Percentiles rank a stretch among this genome's conserved stretches.
phyloP scores from a whole-genome alignment of 2,113 vertebrate genomes.

The Periophthalmus modestus region DNA sequence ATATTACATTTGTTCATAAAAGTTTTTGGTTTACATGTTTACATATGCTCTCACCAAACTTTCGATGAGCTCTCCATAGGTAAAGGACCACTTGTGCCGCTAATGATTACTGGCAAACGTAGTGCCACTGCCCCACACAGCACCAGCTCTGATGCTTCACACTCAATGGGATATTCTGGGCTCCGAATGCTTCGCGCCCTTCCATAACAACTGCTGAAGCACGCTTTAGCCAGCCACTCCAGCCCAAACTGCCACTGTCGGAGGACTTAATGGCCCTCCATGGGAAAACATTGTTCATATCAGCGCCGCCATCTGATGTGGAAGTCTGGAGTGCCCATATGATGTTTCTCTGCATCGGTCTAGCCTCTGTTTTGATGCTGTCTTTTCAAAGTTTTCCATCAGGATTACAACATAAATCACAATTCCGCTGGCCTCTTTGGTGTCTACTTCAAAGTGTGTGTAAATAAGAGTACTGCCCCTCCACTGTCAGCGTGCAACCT shows the following conservation, averaged over 20 bases:
- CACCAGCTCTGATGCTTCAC: conserved; percentile 27
- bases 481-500: conserved; percentile 15
- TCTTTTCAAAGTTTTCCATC: conserved; percentile 3
- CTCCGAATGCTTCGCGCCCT: conserved; percentile 44
- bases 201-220: conserved; percentile 59
- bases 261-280: conserved; percentile 59
- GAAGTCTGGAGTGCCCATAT: conserved; percentile 23
- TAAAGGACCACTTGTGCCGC: conserved; percentile 6
- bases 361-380: not conserved
- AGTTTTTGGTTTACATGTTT: not conserved
- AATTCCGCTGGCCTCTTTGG: conserved; percentile 22
- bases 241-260: conserved; percentile 57
- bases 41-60: not conserved
- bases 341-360: conserved; percentile 19
- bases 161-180: conserved; percentile 39
- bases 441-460: conserved; percentile 27
- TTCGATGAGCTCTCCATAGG: not conserved
- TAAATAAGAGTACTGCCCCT: conserved; percentile 33
- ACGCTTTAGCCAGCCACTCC: conserved; percentile 58
- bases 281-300: conserved; percentile 65
- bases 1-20: not conserved
- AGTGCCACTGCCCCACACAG: conserved; percentile 1
- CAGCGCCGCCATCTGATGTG: conserved; percentile 40
- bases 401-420: conserved; percentile 25
- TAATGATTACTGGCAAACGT: conserved; percentile 7